Conservation (phyloP, 2,888 invertebrate genomes). For the Zhuqinia jingwanae region DNA sequence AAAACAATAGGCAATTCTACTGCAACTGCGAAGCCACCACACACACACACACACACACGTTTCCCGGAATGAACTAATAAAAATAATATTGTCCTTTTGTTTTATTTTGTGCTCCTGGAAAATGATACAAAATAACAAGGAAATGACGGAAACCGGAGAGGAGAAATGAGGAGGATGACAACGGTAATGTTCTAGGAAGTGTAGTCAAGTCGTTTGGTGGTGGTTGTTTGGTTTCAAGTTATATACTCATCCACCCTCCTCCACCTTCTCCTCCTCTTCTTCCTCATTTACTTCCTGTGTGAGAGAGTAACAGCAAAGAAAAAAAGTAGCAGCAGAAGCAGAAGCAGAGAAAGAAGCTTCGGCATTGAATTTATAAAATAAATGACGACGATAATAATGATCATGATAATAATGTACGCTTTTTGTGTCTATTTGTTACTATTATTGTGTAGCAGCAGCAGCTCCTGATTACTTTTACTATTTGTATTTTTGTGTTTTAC, state of each 20-base stretch:
- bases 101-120: constrained; percentile 36
- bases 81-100: constrained; percentile 50
- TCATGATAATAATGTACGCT: constrained; percentile 39
- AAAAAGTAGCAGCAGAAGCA: too few species aligned
- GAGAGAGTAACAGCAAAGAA: too few species aligned
- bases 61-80: constrained; percentile 52
- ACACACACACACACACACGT: neutral
- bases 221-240: constrained; percentile 55
- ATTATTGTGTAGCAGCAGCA: neutral
- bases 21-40: neutral
- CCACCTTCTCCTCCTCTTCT: constrained; percentile 29
- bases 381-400: constrained; percentile 3
- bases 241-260: constrained; percentile 6
- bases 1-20: constrained; percentile 41
- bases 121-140: constrained; percentile 53
- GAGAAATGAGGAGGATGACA: constrained; percentile 42
- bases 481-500: constrained; percentile 25
- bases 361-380: constrained; percentile 37
- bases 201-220: constrained; percentile 49
- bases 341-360: too few species aligned
- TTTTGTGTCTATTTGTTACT: neutral
- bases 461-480: constrained; percentile 14
- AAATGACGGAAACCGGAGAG: neutral
- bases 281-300: constrained; percentile 53
- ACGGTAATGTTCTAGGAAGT: constrained; percentile 44